Conservation (phyloP, 2,797 vertebrate genomes). For the Chrosomus eos region DNA sequence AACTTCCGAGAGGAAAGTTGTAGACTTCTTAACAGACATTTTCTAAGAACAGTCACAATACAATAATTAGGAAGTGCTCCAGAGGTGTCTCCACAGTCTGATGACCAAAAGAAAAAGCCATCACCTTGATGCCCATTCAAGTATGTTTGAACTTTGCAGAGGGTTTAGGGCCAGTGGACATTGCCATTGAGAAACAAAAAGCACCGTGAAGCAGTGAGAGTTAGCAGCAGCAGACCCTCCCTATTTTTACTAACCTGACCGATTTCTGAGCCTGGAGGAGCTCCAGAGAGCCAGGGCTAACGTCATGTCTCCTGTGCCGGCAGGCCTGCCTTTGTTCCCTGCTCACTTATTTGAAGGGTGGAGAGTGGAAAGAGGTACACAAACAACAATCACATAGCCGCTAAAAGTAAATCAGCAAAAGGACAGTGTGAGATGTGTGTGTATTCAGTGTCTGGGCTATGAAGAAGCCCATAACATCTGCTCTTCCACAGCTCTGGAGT, state of each 20-base stretch:
- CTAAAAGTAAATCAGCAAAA: not conserved
- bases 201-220: not conserved
- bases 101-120: not conserved
- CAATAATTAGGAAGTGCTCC: not conserved
- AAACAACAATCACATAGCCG: constrained; percentile 27
- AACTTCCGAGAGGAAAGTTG: constrained; percentile 13
- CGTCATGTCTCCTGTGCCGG: constrained; percentile 77
- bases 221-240: constrained; percentile 17
- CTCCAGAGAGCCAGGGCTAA: constrained; percentile 69
- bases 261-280: constrained; percentile 73
- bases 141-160: not conserved
- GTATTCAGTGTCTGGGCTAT: not conserved
- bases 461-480: constrained; percentile 7
- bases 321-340: constrained; percentile 69
- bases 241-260: constrained; percentile 69
- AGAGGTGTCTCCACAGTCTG: not conserved
- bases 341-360: constrained; percentile 21
- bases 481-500: not conserved
- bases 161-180: not conserved
- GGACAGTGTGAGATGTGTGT: not conserved
- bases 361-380: constrained; percentile 34
- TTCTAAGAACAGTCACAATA: constrained; percentile 17
- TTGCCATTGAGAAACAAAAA: constrained; percentile 11
- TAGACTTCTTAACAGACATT: constrained; percentile 6
- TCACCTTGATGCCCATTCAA: not conserved